These are phyloP conservation scores for Phyllostomus discolor DNA, from an alignment of 2,113 vertebrate genomes.

Conservation along the genomic window DNA sequence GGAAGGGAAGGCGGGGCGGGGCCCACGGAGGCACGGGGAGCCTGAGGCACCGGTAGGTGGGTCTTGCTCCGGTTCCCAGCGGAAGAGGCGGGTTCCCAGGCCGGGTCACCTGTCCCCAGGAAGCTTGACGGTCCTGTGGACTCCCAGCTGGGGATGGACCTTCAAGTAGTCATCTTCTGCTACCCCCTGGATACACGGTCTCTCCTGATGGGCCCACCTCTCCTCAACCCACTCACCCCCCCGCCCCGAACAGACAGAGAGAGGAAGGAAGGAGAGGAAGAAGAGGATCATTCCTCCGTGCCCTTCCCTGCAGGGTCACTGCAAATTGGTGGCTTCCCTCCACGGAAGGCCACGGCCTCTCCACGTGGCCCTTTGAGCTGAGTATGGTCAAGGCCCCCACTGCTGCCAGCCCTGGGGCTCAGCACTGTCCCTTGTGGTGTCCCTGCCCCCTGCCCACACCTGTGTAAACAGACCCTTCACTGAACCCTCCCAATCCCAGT, in stretches of 20 bases:
- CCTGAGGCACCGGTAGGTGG: not conserved
- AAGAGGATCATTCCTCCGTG: not conserved
- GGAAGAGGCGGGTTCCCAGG: not conserved
- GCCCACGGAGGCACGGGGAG: not conserved
- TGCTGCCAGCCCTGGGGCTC: not conserved
- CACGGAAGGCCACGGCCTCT: not conserved
- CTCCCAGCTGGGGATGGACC: not conserved
- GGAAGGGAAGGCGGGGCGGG: not conserved
- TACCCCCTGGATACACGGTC: no score
- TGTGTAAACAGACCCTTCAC: not conserved
- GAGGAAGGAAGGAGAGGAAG: not conserved
- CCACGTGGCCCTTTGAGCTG: not conserved
- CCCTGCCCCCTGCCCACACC: not conserved
- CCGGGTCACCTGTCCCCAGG: not conserved
- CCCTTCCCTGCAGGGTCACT: not conserved
- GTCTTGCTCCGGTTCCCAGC: not conserved
- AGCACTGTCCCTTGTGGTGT: not conserved
- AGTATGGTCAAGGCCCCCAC: not conserved
- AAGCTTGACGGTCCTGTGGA: not conserved
- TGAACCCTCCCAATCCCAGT: not conserved
- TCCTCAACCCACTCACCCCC: not conserved
- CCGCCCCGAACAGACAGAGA: not conserved
- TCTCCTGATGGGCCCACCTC: fast-evolving
- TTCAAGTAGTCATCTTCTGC: not conserved
- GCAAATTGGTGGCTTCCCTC: not conserved